Conservation (phyloP, 2,113 vertebrate species). For the Sinocyclocheilus anophthalmus region DNA sequence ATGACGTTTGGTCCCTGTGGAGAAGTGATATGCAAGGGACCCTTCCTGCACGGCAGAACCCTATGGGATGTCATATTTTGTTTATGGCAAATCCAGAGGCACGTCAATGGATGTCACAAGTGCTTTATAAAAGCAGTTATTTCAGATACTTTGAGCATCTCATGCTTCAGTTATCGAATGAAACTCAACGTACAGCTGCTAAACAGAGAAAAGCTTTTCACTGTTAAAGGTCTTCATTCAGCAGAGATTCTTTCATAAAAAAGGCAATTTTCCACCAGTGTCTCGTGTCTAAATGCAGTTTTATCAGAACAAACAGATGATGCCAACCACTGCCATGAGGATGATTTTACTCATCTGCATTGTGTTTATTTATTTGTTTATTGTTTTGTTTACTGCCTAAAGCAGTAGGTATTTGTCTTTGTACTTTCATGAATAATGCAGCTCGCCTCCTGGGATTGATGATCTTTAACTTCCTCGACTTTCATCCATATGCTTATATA, state of each 20-base stretch:
- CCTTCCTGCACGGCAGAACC: neutral
- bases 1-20: neutral
- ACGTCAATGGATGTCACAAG: neutral
- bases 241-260: neutral
- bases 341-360: slow-evolving; percentile 14
- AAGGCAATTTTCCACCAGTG: neutral
- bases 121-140: neutral
- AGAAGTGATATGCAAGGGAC: slow-evolving; percentile 25
- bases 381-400: slow-evolving; percentile 51
- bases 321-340: slow-evolving; percentile 30
- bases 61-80: slow-evolving; percentile 1
- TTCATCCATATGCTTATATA: slow-evolving; percentile 30
- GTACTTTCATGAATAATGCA: slow-evolving; percentile 54
- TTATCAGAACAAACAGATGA: slow-evolving; percentile 46
- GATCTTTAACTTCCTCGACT: slow-evolving; percentile 40
- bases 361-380: slow-evolving; percentile 46
- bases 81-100: neutral
- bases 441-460: slow-evolving; percentile 7
- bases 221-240: neutral
- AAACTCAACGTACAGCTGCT: neutral
- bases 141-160: neutral
- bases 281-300: slow-evolving; percentile 9
- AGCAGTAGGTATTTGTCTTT: slow-evolving; percentile 44
- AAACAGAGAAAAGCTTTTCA: neutral
- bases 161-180: neutral